Percentiles rank a stretch among this genome's conserved stretches.
phyloP scores from a whole-genome alignment of 2,888 invertebrate species.

The Papilio elwesi region DNA sequence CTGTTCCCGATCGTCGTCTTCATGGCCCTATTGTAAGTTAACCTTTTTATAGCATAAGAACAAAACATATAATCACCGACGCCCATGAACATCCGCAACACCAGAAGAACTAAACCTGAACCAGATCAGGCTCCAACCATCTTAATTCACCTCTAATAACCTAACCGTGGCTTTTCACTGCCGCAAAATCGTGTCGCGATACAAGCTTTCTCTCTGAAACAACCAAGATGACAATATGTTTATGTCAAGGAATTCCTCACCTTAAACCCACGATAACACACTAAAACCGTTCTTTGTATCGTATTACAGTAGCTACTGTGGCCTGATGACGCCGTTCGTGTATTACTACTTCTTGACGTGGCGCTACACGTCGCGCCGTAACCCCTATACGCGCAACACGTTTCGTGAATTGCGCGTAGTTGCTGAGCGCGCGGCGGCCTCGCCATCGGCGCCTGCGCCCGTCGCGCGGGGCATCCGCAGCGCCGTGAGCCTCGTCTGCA shows the following conservation, averaged over 20 bases:
- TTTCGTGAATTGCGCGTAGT: slow-evolving; percentile 93
- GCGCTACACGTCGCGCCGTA: slow-evolving; percentile 96
- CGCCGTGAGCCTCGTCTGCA: slow-evolving; percentile 88
- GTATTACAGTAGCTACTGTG: slow-evolving; percentile 91
- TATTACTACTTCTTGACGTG: slow-evolving; percentile 97
- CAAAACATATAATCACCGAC: no score
- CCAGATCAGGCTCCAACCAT: no score
- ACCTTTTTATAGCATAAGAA: background rate
- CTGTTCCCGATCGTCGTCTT: slow-evolving; percentile 93
- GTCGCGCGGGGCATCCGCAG: slow-evolving; percentile 84
- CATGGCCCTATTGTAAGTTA: slow-evolving; percentile 93
- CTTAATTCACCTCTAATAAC: no score
- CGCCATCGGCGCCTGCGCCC: slow-evolving; percentile 88
- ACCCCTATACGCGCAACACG: slow-evolving; percentile 97
- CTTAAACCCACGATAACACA: no score
- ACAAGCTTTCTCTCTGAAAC: no score
- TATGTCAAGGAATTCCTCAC: no score
- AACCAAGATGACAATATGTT: no score
- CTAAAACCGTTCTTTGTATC: background rate
- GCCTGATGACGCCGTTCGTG: slow-evolving; percentile 95
- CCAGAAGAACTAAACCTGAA: no score
- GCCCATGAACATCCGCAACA: no score
- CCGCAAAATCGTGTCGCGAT: no score
- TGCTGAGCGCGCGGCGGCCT: slow-evolving; percentile 87
- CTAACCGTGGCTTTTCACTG: no score